Evolutionary conservation across 35 echinoderm and acorn worm genomes (phyloP), one percentile per base, ranked within the genome.

Genomic region (Acanthaster planci): DNA sequence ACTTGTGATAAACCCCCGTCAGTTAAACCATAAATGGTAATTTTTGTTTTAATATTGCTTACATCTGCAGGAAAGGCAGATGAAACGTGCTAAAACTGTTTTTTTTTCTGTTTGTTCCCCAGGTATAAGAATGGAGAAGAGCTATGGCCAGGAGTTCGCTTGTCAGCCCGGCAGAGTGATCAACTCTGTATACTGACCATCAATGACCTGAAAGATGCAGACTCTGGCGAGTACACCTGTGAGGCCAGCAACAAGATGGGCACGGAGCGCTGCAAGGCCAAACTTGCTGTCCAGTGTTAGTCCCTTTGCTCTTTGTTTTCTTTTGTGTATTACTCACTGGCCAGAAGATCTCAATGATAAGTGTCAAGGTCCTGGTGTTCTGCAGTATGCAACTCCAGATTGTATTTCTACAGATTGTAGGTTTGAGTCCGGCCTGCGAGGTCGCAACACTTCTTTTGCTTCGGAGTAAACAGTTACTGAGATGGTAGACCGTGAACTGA

Each of bases 221-320:
- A 99, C 78, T 80, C 89, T 19, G 92, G 88, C 38, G 92, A 94
- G 16, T 89, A 91, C 67, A 51, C 79, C 51, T 94, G 91, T 47
- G 96, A 94, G 80, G 92, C 92, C 7, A 60, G 67, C 21, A 99
- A 99, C 85, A 90, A 90, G 31, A 17, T 55, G 17, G 96, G 96
- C 32, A 91, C 89, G 5, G 96, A 90, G 76, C 91, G 80, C 59
- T 91, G 88, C 52, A 67, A 77, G 39, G 91, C 87, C 26, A 99
- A 99, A 76, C 84, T 99, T 16, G 39, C 12, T 3, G 89, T 99
- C 38, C 76, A 91, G 18, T 76, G 96, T 99, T 86, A 84, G 95
- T 90, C 18, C 4, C 4, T 12, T 6, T 6, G 42, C 12, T 47
- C 4, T 47, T 47, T 47, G 42, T 47, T 6, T 47, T 12, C 12